Percentiles rank a stretch among this genome's conserved stretches.
These are phyloP conservation scores for Heliocidaris erythrogramma DNA, from an alignment of 35 echinoderm and acorn worm genomes.

Conservation along the genomic window DNA sequence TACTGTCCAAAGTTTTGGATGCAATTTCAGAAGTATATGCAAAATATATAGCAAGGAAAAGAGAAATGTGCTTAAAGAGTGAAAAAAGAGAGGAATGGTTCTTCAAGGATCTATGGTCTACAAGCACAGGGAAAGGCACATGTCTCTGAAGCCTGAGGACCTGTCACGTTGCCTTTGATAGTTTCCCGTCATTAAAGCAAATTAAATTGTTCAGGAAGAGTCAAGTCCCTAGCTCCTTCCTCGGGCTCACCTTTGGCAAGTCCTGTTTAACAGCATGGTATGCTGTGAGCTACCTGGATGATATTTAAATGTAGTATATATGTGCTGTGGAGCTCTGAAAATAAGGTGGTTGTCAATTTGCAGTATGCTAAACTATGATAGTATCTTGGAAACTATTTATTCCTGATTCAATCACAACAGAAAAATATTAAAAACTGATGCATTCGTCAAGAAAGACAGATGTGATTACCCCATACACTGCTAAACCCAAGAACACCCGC, in stretches of 20 bases:
- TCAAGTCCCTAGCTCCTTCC: neutral
- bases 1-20: too few species aligned
- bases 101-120: neutral
- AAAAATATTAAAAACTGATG: too few species aligned
- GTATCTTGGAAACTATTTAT: too few species aligned
- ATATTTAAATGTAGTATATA: neutral
- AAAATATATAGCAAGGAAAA: too few species aligned
- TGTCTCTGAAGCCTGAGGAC: neutral
- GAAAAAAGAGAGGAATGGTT: neutral
- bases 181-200: conserved; percentile 2
- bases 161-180: conserved; percentile 10
- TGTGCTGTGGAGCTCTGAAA: too few species aligned
- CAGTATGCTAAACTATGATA: too few species aligned
- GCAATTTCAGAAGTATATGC: too few species aligned
- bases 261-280: neutral
- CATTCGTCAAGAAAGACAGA: too few species aligned
- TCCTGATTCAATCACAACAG: too few species aligned
- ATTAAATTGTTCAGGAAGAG: conserved; percentile 12
- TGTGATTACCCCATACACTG: too few species aligned
- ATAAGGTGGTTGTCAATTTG: too few species aligned
- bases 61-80: neutral
- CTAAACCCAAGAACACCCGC: too few species aligned
- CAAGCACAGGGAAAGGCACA: neutral
- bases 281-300: neutral
- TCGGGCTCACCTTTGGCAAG: neutral